A percentile compares a stretch with the other conserved stretches of the same genome.
Evolutionary conservation across 1,140 invertebrate genomes (phyloP).

Genomic region (Drosophila obscura): DNA sequence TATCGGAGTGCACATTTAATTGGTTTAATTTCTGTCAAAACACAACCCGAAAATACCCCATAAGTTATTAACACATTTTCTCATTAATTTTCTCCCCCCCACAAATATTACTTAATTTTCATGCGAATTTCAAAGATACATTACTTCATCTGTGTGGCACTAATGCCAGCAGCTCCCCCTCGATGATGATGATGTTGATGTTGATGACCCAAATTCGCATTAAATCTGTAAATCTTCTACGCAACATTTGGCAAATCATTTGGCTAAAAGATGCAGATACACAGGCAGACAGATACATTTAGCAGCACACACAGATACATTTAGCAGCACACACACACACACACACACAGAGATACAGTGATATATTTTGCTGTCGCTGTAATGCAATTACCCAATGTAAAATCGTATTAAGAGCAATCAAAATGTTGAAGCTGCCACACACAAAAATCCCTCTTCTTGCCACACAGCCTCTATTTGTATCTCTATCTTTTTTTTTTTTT

Average conservation of each 20-base stretch:
- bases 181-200: slow-evolving; percentile 40
- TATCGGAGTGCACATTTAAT: too few relatives aligned
- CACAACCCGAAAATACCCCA: too few relatives aligned
- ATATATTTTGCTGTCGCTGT: slow-evolving; percentile 15
- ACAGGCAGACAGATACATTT: too few relatives aligned
- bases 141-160: slow-evolving; percentile 20
- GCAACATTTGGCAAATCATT: slow-evolving; percentile 47
- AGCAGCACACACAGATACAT: too few relatives aligned
- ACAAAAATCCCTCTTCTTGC: slow-evolving; percentile 12
- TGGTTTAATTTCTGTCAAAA: too few relatives aligned
- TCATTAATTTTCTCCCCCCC: too few relatives aligned
- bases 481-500: slow-evolving; percentile 12
- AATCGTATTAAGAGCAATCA: slow-evolving; percentile 75
- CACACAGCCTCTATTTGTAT: neutral
- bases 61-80: too few relatives aligned
- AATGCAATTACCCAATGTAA: slow-evolving; percentile 63
- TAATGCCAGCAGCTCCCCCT: slow-evolving; percentile 9
- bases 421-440: slow-evolving; percentile 49
- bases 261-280: slow-evolving; percentile 12
- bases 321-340: too few relatives aligned
- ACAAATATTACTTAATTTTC: slow-evolving; percentile 24
- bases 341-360: neutral
- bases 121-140: slow-evolving; percentile 1
- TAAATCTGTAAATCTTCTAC: slow-evolving; percentile 43
- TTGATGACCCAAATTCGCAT: slow-evolving; percentile 45